phyloP scores from a whole-genome alignment of 2,888 invertebrate genomes.

The Rhimphoctona megacephalus region DNA sequence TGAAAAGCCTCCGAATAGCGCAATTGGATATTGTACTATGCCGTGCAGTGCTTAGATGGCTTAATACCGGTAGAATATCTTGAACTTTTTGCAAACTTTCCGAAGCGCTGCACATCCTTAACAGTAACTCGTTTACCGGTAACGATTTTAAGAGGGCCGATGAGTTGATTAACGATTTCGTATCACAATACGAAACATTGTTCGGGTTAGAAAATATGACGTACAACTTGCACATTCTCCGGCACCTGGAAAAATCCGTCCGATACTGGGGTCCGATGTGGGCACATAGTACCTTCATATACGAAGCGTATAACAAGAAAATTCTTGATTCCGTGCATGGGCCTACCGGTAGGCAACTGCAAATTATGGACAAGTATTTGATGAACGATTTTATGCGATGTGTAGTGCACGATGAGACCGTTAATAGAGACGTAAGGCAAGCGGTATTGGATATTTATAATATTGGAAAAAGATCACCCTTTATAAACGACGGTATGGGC shows the following conservation, averaged over 20 bases:
- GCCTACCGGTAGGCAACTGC: neutral
- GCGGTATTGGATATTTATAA: constrained; percentile 9
- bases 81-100: neutral
- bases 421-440: neutral
- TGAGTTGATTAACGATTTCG: neutral
- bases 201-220: constrained; percentile 7
- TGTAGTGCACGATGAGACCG: neutral
- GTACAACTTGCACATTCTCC: constrained; percentile 15
- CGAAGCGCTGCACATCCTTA: neutral
- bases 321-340: constrained; percentile 15
- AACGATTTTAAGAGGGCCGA: neutral
- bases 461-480: constrained; percentile 8
- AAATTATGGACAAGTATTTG: neutral
- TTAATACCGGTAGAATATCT: neutral
- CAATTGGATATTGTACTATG: constrained; percentile 6
- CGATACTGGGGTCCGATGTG: constrained; percentile 19
- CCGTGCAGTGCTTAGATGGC: neutral
- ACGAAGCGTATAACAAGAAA: constrained; percentile 18
- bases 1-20: constrained; percentile 18
- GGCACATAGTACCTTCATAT: constrained; percentile 7
- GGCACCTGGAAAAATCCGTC: neutral
- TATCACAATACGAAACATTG: neutral
- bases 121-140: neutral
- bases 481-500: neutral
- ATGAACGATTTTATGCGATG: constrained; percentile 2